Conservation (phyloP, 2,113 vertebrate species). For the Chitala chitala region DNA sequence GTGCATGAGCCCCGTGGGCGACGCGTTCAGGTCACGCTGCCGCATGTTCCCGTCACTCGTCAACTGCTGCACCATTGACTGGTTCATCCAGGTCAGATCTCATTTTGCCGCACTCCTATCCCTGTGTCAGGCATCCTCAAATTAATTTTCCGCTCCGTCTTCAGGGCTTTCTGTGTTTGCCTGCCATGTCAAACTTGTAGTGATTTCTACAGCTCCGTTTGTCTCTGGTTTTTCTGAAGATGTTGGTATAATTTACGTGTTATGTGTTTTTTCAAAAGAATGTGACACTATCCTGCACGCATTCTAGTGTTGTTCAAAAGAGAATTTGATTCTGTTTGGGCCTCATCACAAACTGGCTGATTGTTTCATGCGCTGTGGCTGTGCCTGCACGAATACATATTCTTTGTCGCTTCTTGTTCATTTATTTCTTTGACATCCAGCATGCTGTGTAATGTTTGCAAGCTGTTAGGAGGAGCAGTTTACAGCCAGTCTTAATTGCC, state of each 20-base stretch:
- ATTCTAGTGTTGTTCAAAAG: not conserved
- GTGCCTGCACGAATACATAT: no score
- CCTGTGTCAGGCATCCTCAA: not conserved
- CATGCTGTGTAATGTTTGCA: slow-evolving; percentile 18
- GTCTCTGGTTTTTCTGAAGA: not conserved
- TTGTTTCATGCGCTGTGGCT: not conserved
- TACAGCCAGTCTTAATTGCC: slow-evolving; percentile 21
- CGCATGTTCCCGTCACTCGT: slow-evolving; percentile 81
- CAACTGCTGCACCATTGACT: slow-evolving; percentile 79
- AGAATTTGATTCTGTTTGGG: not conserved
- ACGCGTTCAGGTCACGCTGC: slow-evolving; percentile 73
- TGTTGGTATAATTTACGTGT: not conserved
- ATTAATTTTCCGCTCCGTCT: not conserved
- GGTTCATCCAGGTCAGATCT: slow-evolving; percentile 72
- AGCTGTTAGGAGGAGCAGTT: not conserved
- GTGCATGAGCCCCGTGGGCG: slow-evolving; percentile 76
- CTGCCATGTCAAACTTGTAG: not conserved
- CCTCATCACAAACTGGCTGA: not conserved
- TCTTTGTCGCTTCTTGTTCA: not conserved
- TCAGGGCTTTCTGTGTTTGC: slow-evolving; percentile 7
- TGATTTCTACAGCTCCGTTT: not conserved
- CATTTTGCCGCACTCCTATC: not conserved
- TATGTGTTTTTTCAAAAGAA: no score
- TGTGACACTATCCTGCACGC: not conserved
- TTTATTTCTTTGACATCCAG: not conserved